Evolutionary conservation across 1,140 invertebrate species (phyloP), one percentile per base, ranked within the genome.

Genomic region (Planococcus citri): DNA sequence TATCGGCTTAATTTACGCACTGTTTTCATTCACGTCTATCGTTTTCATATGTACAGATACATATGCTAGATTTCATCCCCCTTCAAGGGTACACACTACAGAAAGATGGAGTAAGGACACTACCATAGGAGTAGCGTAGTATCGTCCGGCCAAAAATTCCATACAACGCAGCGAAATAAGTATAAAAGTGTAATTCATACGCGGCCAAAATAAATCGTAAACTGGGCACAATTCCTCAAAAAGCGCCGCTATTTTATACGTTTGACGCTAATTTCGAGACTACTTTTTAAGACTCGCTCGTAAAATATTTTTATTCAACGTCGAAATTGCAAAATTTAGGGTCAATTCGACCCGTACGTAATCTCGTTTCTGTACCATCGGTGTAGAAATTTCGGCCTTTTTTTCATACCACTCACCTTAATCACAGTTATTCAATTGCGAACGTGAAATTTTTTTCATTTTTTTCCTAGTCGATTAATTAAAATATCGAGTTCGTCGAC

Each of bases 301-400:
- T 51, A 51, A 51, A 51, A 51, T 51, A 51, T 51, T 51, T 51
- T 51, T 51, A 51, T 51, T 51, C 17, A 20, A 20, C 10, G 41
- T 33, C 41, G 41, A 51, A 51, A 51, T 51, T 51, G n/a, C 41
- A 51, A 51, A 51, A 51, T 51, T 51, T 51, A 51, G 41, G 41
- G 41, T 20, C 41, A 51, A 51, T 51, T 51, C 41, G 41, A 51
- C 41, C 41, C 10, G 12, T 51, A 33, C 12, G 17, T 51, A 51
- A 51, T 51, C 41, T 51, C 41, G 41, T 33, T 33, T 33, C 29
- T 33, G 29, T 33, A 33, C 12, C 29, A 33, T 12, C 29, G 29
- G 12, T 12, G 29, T 33, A 12, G 29, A 6, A 33, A 33, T 6
- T 33, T 33, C 29, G 12, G 3, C 29, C 29, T 33, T 33, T 33